phyloP scores from a whole-genome alignment of 2,797 vertebrate genomes.

The Tenualosa thibaudeaui region DNA sequence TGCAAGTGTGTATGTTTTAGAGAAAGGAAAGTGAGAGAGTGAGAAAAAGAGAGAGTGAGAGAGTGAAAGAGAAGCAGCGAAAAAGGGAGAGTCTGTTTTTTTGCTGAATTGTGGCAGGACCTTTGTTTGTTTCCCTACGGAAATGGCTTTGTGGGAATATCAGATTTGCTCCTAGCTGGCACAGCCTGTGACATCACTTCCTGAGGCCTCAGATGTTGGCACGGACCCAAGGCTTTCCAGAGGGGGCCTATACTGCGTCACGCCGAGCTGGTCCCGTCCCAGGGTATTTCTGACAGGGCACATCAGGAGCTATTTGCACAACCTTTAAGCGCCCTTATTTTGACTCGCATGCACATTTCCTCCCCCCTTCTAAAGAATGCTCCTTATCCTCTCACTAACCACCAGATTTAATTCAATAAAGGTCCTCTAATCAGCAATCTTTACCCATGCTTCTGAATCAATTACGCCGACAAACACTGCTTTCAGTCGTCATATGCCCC shows the following conservation, averaged over 20 bases:
- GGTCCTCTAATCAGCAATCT: constrained; percentile 42
- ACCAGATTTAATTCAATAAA: constrained; percentile 40
- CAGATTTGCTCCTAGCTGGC: constrained; percentile 72
- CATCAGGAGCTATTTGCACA: constrained; percentile 47
- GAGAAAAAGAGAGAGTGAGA: constrained; percentile 1
- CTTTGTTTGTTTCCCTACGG: constrained; percentile 73
- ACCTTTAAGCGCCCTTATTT: constrained; percentile 45
- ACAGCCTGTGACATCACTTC: constrained; percentile 73
- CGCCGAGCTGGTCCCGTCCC: neutral
- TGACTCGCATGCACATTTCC: constrained; percentile 40
- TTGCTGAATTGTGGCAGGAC: constrained; percentile 45
- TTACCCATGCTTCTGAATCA: constrained; percentile 47
- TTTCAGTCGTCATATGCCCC: constrained; percentile 34
- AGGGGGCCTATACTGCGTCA: neutral
- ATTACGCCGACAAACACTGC: constrained; percentile 34
- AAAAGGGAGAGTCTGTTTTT: constrained; percentile 40
- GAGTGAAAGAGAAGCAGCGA: constrained; percentile 48
- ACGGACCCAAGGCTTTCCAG: constrained; percentile 39
- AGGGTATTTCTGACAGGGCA: constrained; percentile 14
- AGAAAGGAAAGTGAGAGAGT: constrained; percentile 32
- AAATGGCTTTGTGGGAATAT: constrained; percentile 78
- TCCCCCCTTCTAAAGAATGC: neutral
- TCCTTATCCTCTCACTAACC: constrained; percentile 16
- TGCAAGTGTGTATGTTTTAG: constrained; percentile 7
- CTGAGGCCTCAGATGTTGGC: constrained; percentile 63